A percentile compares a stretch with the other conserved stretches of the same genome.
Conservation (phyloP, 1,140 invertebrate genomes). For the Conus betulinus region DNA sequence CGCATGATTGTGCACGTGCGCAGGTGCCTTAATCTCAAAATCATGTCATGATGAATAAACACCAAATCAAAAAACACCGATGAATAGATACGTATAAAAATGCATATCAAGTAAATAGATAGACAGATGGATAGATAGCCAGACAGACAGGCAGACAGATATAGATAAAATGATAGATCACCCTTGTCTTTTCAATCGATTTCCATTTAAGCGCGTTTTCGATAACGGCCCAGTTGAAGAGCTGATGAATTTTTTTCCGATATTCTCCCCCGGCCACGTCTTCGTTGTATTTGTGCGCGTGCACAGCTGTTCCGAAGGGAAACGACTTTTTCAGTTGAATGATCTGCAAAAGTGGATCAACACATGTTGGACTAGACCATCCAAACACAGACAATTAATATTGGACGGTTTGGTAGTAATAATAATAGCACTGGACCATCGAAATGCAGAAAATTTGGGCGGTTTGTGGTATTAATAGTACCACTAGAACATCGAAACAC, state of each 20-base stretch:
- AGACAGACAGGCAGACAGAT: background rate
- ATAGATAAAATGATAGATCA: conserved; percentile 13
- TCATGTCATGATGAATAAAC: too few relatives aligned
- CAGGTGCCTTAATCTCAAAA: too few relatives aligned
- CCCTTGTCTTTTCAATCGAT: conserved; percentile 36
- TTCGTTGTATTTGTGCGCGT: conserved; percentile 7
- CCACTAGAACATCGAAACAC: too few relatives aligned
- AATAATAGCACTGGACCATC: too few relatives aligned
- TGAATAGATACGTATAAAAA: background rate
- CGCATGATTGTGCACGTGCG: background rate
- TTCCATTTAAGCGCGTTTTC: conserved; percentile 50
- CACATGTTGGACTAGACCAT: background rate
- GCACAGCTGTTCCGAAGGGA: conserved; percentile 31
- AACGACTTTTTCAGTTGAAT: conserved; percentile 28
- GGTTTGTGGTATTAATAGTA: too few relatives aligned
- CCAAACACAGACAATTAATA: too few relatives aligned
- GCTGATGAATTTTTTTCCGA: conserved; percentile 46
- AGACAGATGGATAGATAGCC: background rate
- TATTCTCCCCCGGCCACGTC: conserved; percentile 30
- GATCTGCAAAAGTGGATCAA: background rate
- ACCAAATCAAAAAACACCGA: background rate
- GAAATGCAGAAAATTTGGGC: too few relatives aligned
- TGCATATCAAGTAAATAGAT: background rate
- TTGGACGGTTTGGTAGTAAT: too few relatives aligned
- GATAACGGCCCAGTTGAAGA: conserved; percentile 59